These are phyloP conservation scores for Diachrysia chrysitis DNA, from an alignment of 2,888 invertebrate species.

Conservation along the genomic window DNA sequence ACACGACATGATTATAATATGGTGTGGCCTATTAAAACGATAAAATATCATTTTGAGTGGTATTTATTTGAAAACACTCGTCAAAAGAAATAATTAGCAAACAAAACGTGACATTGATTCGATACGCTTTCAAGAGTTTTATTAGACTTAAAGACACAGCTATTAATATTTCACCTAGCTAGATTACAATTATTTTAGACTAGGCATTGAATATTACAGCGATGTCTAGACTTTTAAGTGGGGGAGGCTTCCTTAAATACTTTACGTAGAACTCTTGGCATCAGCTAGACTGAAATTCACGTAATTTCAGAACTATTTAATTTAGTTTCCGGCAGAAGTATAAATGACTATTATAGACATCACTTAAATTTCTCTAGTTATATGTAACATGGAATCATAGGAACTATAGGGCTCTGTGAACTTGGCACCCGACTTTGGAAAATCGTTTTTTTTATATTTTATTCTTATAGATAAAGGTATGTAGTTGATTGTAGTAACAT, in stretches of 20 bases:
- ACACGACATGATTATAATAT: not conserved
- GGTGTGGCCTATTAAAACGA: not conserved
- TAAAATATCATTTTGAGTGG: not conserved
- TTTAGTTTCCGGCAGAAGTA: not conserved
- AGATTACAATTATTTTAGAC: not conserved
- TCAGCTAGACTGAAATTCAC: not conserved
- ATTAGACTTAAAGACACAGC: not conserved
- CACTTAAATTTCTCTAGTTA: too few relatives aligned
- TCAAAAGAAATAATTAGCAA: not conserved
- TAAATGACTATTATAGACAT: too few relatives aligned
- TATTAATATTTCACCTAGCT: not conserved
- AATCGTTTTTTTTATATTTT: too few relatives aligned
- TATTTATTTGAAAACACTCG: not conserved
- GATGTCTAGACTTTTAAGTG: conserved; percentile 2
- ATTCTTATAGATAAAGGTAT: too few relatives aligned
- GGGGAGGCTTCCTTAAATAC: conserved; percentile 4
- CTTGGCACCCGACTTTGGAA: too few relatives aligned
- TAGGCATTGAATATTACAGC: not conserved
- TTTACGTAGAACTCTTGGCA: conserved; percentile 1
- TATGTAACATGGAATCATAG: too few relatives aligned
- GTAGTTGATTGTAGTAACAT: too few relatives aligned
- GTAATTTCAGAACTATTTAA: not conserved
- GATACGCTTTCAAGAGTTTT: conserved; percentile 3
- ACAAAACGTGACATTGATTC: not conserved
- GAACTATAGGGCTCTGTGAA: too few relatives aligned